phyloP scores from a whole-genome alignment of 2,888 invertebrate genomes.

The Philonicus albiceps region DNA sequence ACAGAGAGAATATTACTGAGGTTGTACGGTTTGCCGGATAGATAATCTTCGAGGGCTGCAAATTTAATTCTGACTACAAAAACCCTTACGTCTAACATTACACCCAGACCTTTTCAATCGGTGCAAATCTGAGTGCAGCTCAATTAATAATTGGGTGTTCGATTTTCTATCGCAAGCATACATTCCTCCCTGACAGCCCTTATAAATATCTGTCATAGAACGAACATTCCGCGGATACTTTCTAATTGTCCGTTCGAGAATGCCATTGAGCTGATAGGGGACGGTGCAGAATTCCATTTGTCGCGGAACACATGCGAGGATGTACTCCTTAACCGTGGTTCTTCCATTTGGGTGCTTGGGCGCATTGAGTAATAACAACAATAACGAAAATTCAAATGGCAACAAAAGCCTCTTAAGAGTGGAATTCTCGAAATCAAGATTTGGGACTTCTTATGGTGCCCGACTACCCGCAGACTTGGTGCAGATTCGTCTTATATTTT shows the following conservation, averaged over 20 bases:
- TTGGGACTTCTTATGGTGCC: conserved; percentile 35
- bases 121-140: not conserved
- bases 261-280: conserved; percentile 7
- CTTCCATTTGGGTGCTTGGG: not conserved
- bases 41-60: too few species aligned
- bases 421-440: conserved; percentile 39
- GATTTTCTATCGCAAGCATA: not conserved
- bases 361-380: conserved; percentile 31
- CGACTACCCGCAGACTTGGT: conserved; percentile 42
- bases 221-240: conserved; percentile 10
- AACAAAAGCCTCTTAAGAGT: conserved; percentile 26
- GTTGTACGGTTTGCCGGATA: too few species aligned
- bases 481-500: not conserved
- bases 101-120: not conserved
- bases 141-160: not conserved
- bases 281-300: conserved; percentile 1
- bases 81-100: not conserved
- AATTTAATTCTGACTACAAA: not conserved
- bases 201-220: not conserved
- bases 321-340: not conserved
- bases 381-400: not conserved
- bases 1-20: too few species aligned
- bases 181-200: conserved; percentile 13
- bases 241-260: not conserved
- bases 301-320: not conserved